Conservation (phyloP, 1,140 invertebrate species). For the Caenorhabditis elegans region DNA sequence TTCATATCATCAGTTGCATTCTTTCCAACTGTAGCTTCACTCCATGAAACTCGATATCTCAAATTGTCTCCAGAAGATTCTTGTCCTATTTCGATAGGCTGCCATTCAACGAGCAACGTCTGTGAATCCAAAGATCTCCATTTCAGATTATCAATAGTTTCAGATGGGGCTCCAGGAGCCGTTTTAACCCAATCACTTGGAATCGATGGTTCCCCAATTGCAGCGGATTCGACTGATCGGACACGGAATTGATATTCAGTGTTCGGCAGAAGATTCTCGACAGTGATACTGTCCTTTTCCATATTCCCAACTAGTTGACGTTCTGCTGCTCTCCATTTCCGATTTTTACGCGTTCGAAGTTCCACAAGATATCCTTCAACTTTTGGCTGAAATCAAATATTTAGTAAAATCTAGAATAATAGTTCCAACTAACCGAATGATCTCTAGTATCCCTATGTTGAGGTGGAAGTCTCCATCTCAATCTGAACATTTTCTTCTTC, state of each 20-base stretch:
- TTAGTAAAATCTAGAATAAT: neutral
- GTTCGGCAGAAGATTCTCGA: constrained; percentile 35
- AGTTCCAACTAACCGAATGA: neutral
- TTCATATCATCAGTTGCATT: constrained; percentile 15
- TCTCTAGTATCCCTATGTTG: constrained; percentile 25
- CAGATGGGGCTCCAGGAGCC: constrained; percentile 19
- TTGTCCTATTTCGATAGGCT: constrained; percentile 30
- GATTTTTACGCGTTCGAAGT: constrained; percentile 19
- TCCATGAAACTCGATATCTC: constrained; percentile 44
- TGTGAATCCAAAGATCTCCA: constrained; percentile 38
- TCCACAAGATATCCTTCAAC: constrained; percentile 32
- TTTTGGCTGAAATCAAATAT: neutral
- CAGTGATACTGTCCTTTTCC: constrained; percentile 34
- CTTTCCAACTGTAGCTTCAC: constrained; percentile 17
- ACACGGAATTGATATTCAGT: constrained; percentile 45
- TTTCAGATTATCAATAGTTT: constrained; percentile 36
- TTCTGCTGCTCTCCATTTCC: constrained; percentile 40
- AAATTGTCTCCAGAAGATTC: constrained; percentile 34
- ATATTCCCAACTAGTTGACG: constrained; percentile 20
- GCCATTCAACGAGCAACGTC: constrained; percentile 41
- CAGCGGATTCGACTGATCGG: constrained; percentile 19
- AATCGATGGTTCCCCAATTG: constrained; percentile 32
- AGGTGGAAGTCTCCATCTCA: constrained; percentile 32
- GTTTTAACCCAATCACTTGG: constrained; percentile 42
- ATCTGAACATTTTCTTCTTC: neutral